Base-by-base conservation (phyloP, 1,140 invertebrate species). In the Spodoptera frugiperda region DNA sequence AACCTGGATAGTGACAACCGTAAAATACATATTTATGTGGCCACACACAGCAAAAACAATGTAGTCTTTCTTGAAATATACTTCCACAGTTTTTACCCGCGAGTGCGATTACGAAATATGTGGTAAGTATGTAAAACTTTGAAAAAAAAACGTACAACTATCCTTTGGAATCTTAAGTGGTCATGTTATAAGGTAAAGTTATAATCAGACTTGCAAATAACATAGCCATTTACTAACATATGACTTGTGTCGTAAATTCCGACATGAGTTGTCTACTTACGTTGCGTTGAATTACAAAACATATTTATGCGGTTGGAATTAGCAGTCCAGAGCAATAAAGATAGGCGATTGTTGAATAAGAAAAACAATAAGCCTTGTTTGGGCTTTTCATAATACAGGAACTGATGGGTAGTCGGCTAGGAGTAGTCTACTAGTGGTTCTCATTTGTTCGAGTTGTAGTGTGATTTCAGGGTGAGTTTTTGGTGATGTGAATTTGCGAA, bases 131-230 rank as follows among this genome's bases (percentile, higher is more conserved):
- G 63, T 67, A 67, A 67, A 49, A 63, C 17, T 39, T 39, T 39
- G 8, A 15, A 3, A 11, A 19, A 5, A 63, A 63, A 67, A 67
- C 46, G n/a, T 1, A 0, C 11, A 65, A 67, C 44, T 67, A 49
- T 67, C 21, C 44, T 21, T 14, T n/a, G 39, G 63, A 46, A 67
- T 48, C 63, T 67, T 14, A 67, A 48, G 63, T 48, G 39, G 25
- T 19, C 44, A n/a, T 25, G 63, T 67, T 67, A 67, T 49, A 67
- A 67, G 63, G 44, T 39, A 21, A 67, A 67, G 19, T 67, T 46
- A 67, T 67, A 67, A 67, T 67, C 63, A 67, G 63, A 67, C 63
- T 67, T 67, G 63, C 44, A 67, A 19, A 67, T 67, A 19, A 67
- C 19, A 67, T 19, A 48, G 15, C 63, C 63, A 63, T 67, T 46